A percentile compares a stretch with the other conserved stretches of the same genome.
phyloP scores from a whole-genome alignment of 2,797 vertebrate genomes.

The Craterocephalus amniculus region DNA sequence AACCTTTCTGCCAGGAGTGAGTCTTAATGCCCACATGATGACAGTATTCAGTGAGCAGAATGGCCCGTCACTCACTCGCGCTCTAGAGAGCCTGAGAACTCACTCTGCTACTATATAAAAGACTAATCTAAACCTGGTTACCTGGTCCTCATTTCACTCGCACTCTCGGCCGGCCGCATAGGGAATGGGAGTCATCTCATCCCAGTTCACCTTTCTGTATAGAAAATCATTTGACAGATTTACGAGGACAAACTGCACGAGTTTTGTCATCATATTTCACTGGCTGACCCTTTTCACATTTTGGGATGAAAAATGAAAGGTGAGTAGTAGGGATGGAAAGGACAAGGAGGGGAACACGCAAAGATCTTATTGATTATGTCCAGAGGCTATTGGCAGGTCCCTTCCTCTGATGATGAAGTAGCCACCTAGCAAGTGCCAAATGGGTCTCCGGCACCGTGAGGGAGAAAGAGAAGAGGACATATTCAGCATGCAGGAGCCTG shows the following conservation, averaged over 20 bases:
- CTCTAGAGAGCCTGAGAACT: conserved; percentile 56
- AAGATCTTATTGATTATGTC: conserved; percentile 69
- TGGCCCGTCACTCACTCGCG: conserved; percentile 68
- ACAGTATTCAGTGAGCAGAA: conserved; percentile 73
- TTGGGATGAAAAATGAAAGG: conserved; percentile 43
- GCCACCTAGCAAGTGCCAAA: conserved; percentile 51
- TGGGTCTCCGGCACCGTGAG: conserved; percentile 34
- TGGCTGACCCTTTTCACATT: conserved; percentile 59
- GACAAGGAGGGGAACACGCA: conserved; percentile 17
- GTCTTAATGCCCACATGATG: conserved; percentile 74
- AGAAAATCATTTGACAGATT: conserved; percentile 81
- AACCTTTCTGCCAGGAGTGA: conserved; percentile 67
- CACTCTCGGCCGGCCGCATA: conserved; percentile 19
- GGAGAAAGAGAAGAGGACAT: conserved; percentile 59
- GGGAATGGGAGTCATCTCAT: conserved; percentile 54
- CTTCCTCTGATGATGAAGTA: conserved; percentile 73
- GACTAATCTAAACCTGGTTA: conserved; percentile 56
- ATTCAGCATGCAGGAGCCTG: conserved; percentile 80
- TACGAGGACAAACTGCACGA: conserved; percentile 65
- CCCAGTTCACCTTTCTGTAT: conserved; percentile 63
- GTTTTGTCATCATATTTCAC: conserved; percentile 73
- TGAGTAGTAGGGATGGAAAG: conserved; percentile 38
- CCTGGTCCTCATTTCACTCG: conserved; percentile 47
- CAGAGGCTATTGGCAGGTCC: conserved; percentile 69
- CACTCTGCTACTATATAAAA: conserved; percentile 63